Evolutionary conservation across 30 jellyfish, hydroid and myxozoan species (phyloP).

Genomic region (Rhopilema esculentum): DNA sequence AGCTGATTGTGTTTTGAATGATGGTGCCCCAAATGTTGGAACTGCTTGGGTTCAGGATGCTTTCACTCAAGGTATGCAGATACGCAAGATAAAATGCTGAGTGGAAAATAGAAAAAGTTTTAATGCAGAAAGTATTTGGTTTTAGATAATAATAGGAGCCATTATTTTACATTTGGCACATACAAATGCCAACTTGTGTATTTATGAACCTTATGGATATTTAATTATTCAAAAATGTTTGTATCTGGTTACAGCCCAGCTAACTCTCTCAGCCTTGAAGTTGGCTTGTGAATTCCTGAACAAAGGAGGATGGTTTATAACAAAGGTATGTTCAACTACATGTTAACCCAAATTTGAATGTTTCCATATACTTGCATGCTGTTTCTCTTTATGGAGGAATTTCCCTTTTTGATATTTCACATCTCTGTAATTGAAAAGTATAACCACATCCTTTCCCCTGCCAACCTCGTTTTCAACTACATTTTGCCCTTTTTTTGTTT

Average conservation of each 20-base stretch:
- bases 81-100: background rate
- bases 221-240: too few relatives aligned
- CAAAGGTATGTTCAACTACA: slow-evolving; percentile 71
- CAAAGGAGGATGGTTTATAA: slow-evolving; percentile 97
- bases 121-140: too few relatives aligned
- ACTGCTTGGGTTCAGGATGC: slow-evolving; percentile 99
- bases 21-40: slow-evolving; percentile 99
- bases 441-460: too few relatives aligned
- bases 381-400: background rate
- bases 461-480: too few relatives aligned
- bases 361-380: background rate
- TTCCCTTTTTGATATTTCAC: background rate
- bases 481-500: too few relatives aligned
- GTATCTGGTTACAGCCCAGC: slow-evolving; percentile 81
- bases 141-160: too few relatives aligned
- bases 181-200: background rate
- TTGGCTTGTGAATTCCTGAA: slow-evolving; percentile 92
- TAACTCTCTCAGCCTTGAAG: slow-evolving; percentile 92
- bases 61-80: slow-evolving; percentile 87
- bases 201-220: too few relatives aligned
- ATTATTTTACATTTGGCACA: too few relatives aligned
- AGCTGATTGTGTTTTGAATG: slow-evolving; percentile 98
- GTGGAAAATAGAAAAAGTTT: too few relatives aligned
- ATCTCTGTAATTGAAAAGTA: background rate
- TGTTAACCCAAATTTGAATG: background rate